Evolutionary conservation across 64 coral and sea anemone genomes (phyloP).

Genomic region (Dendrophyllia cribrosa): DNA sequence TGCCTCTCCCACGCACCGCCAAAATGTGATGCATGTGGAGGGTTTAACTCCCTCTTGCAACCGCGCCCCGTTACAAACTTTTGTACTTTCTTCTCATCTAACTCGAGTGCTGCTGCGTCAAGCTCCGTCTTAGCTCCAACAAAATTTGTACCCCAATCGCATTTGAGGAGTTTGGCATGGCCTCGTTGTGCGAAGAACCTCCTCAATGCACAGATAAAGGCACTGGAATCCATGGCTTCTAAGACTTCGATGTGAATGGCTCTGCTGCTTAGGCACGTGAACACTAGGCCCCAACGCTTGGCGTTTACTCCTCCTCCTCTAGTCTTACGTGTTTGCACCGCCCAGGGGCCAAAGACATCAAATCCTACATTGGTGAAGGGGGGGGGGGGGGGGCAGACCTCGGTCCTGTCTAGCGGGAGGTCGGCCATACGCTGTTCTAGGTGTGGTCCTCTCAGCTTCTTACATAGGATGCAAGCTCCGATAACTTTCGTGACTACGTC

Average conservation of each 20-base stretch:
- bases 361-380: conserved; percentile 44
- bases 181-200: conserved; percentile 39
- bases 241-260: conserved; percentile 59
- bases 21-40: conserved; percentile 44
- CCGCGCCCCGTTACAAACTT: conserved; percentile 11
- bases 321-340: background rate
- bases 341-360: conserved; percentile 54
- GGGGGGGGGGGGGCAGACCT: background rate
- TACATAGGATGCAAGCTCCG: conserved; percentile 32
- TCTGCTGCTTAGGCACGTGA: conserved; percentile 37
- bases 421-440: conserved; percentile 52
- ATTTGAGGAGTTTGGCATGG: conserved; percentile 5
- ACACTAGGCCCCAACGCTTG: conserved; percentile 51
- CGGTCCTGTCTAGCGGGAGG: conserved; percentile 34
- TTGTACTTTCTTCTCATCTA: conserved; percentile 32
- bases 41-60: conserved; percentile 61
- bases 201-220: conserved; percentile 60
- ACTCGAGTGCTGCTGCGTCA: background rate
- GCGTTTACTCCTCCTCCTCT: conserved; percentile 29
- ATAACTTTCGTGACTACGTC: background rate
- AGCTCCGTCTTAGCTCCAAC: conserved; percentile 47
- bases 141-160: conserved; percentile 58
- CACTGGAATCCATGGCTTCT: conserved; percentile 19
- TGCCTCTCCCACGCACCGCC: conserved; percentile 56
- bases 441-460: conserved; percentile 17